phyloP scores from a whole-genome alignment of 2,113 vertebrate genomes.

The Amphiprion ocellaris region DNA sequence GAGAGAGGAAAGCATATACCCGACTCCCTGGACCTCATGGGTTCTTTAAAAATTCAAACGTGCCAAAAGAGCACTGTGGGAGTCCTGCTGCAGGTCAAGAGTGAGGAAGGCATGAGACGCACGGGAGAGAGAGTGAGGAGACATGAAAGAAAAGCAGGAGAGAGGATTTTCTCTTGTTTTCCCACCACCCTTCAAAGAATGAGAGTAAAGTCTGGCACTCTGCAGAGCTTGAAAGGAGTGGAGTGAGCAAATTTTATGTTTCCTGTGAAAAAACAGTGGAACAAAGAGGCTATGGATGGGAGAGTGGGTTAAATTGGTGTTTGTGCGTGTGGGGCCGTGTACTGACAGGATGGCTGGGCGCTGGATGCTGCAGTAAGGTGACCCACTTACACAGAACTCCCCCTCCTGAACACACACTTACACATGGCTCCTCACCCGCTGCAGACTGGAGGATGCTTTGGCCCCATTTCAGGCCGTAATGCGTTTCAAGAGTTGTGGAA shows the following conservation, averaged over 20 bases:
- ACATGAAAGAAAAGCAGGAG: constrained; percentile 27
- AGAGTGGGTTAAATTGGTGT: constrained; percentile 54
- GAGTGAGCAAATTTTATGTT: constrained; percentile 40
- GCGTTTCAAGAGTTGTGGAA: constrained; percentile 57
- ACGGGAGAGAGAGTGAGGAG: constrained; percentile 16
- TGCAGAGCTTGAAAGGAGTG: constrained; percentile 18
- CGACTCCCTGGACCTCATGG: constrained; percentile 52
- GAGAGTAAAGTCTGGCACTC: constrained; percentile 32
- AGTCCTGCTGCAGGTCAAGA: constrained; percentile 67
- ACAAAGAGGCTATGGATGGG: constrained; percentile 4
- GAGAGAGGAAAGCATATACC: constrained; percentile 37
- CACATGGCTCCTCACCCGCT: constrained; percentile 51
- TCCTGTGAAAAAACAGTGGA: constrained; percentile 29
- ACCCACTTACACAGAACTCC: constrained; percentile 82
- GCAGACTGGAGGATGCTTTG: constrained; percentile 75
- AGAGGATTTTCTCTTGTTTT: background rate
- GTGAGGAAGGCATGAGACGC: constrained; percentile 52
- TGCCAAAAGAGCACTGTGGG: constrained; percentile 75
- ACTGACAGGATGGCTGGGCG: constrained; percentile 65
- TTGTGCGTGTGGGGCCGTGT: constrained; percentile 53
- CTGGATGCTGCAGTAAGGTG: constrained; percentile 80
- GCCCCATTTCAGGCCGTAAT: constrained; percentile 79
- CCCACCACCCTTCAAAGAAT: background rate
- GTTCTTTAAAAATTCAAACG: constrained; percentile 71
- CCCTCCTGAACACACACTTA: constrained; percentile 28